Percentiles rank a stretch among this genome's conserved stretches.
These are phyloP conservation scores for Meloidogyne hapla DNA, from an alignment of 1,140 invertebrate species.

Conservation along the genomic window DNA sequence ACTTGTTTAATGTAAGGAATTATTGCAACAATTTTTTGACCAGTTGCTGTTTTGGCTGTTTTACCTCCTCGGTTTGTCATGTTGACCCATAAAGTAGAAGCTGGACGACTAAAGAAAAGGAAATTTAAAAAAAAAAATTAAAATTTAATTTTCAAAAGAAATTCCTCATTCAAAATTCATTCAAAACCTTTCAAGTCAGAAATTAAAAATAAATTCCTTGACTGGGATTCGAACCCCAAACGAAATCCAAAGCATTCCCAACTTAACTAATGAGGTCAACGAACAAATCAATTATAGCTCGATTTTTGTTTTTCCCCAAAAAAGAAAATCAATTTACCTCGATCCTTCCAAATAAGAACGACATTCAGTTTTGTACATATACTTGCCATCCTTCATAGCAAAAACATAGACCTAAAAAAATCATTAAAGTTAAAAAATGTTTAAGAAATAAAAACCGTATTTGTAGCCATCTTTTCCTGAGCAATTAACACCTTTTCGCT, in stretches of 20 bases:
- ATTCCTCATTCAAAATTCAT: no score
- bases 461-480: slow-evolving; percentile 99
- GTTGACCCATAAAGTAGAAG: slow-evolving; percentile 95
- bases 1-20: slow-evolving; percentile 90
- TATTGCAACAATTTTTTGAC: slow-evolving; percentile 93
- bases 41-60: slow-evolving; percentile 85
- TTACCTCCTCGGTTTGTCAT: slow-evolving; percentile 81
- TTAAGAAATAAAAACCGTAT: slow-evolving; percentile 64
- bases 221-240: no score
- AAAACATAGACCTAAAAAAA: slow-evolving; percentile 91
- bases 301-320: no score
- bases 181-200: no score
- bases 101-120: slow-evolving; percentile 74
- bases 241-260: no score
- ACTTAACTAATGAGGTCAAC: no score
- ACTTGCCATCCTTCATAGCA: slow-evolving; percentile 90
- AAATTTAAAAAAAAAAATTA: slow-evolving; percentile 10
- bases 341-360: slow-evolving; percentile 91
- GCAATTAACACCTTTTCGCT: slow-evolving; percentile 94
- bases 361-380: slow-evolving; percentile 93
- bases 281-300: no score
- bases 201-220: no score
- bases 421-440: slow-evolving; percentile 64
- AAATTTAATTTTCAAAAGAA: slow-evolving; percentile 5
- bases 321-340: slow-evolving; percentile 32